phyloP scores from a whole-genome alignment of 2,113 vertebrate genomes.

The Planiliza haematocheilus region DNA sequence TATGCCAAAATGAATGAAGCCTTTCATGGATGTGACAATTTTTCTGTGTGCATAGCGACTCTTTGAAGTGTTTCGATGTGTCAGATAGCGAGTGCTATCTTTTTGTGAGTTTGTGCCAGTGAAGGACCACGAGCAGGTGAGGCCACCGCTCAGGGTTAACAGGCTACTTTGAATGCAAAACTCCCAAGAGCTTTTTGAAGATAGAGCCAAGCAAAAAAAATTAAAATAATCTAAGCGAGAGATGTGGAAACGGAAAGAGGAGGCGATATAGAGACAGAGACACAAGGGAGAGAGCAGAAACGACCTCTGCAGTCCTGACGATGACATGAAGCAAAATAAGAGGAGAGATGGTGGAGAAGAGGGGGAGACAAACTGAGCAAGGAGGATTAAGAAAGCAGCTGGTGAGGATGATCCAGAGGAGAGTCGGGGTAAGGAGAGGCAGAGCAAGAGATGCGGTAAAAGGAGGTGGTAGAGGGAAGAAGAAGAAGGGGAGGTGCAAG shows the following conservation, averaged over 20 bases:
- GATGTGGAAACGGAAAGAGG: conserved; percentile 51
- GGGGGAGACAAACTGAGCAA: conserved; percentile 59
- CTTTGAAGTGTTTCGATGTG: background rate
- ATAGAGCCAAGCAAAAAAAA: background rate
- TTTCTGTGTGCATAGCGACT: background rate
- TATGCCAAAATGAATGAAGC: background rate
- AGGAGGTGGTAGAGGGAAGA: conserved; percentile 40
- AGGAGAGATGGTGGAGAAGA: conserved; percentile 38
- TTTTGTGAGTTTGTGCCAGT: background rate
- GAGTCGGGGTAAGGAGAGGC: conserved; percentile 1
- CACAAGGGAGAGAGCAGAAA: conserved; percentile 34
- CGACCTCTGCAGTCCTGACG: conserved; percentile 68
- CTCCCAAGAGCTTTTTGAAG: conserved; percentile 48
- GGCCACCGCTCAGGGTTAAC: conserved; percentile 60
- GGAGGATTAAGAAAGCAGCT: conserved; percentile 75
- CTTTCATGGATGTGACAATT: background rate
- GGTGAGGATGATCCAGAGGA: conserved; percentile 64
- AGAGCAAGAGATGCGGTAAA: conserved; percentile 10
- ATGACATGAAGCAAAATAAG: conserved; percentile 55
- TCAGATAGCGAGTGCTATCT: background rate
- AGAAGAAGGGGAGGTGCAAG: conserved; percentile 68
- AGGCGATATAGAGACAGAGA: conserved; percentile 19
- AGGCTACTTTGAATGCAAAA: conserved; percentile 33
- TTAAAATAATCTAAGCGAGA: background rate
- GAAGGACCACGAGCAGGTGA: conserved; percentile 18